These are phyloP conservation scores for Pitangus sulphuratus DNA, from an alignment of 2,797 vertebrate genomes.

Conservation along the genomic window DNA sequence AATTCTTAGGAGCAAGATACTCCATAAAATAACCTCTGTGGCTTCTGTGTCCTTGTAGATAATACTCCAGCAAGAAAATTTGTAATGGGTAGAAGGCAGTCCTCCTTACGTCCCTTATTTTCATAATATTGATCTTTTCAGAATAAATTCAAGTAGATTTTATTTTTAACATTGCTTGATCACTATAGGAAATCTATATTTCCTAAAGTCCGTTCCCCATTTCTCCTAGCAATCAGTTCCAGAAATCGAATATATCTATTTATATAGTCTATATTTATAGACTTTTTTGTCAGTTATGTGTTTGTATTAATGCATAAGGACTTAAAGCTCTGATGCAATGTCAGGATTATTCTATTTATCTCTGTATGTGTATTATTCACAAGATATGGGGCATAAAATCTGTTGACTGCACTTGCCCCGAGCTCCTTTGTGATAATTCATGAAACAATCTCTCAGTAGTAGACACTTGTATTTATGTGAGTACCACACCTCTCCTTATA, in stretches of 20 bases:
- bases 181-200: background rate
- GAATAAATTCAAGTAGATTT: background rate
- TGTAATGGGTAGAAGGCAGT: background rate
- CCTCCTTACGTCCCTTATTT: background rate
- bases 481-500: background rate
- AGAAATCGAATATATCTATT: background rate
- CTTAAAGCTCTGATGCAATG: background rate
- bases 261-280: too few relatives aligned
- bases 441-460: background rate
- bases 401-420: background rate
- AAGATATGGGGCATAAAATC: background rate
- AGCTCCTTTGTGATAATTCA: background rate
- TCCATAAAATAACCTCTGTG: background rate
- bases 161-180: background rate
- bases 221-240: background rate
- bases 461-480: background rate
- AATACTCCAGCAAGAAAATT: background rate
- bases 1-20: background rate
- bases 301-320: background rate
- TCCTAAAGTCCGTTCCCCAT: background rate
- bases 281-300: background rate
- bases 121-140: background rate
- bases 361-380: background rate
- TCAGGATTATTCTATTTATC: background rate
- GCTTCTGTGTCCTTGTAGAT: background rate